Conservation (phyloP, 1,140 invertebrate species). For the Phortica variegata region DNA sequence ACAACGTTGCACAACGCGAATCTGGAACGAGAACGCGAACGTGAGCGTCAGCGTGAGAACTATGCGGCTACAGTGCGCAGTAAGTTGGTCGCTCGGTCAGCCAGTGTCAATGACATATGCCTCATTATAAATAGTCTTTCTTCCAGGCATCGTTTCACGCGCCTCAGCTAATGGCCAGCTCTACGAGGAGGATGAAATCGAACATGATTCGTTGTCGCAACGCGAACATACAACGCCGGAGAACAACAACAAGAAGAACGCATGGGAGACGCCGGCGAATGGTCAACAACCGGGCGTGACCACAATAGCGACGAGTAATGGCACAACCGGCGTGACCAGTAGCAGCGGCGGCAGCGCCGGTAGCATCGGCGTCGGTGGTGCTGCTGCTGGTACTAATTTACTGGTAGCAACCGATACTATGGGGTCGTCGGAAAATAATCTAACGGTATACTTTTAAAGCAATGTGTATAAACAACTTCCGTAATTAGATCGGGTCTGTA, state of each 20-base stretch:
- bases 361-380: not conserved
- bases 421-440: slow-evolving; percentile 55
- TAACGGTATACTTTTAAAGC: slow-evolving; percentile 51
- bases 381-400: slow-evolving; percentile 32
- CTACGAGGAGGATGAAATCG: slow-evolving; percentile 54
- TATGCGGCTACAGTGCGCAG: slow-evolving; percentile 56
- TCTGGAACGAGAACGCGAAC: slow-evolving; percentile 40
- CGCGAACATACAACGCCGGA: slow-evolving; percentile 27
- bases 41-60: slow-evolving; percentile 48
- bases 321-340: not conserved
- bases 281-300: slow-evolving; percentile 20
- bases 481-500: slow-evolving; percentile 22
- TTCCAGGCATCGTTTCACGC: slow-evolving; percentile 54
- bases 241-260: slow-evolving; percentile 43
- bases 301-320: slow-evolving; percentile 29
- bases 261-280: slow-evolving; percentile 11
- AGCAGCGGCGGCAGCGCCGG: too few relatives aligned
- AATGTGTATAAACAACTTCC: not conserved
- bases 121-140: slow-evolving; percentile 47
- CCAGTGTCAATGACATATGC: slow-evolving; percentile 29
- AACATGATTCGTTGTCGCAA: slow-evolving; percentile 47
- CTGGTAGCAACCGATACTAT: slow-evolving; percentile 45
- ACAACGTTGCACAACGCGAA: slow-evolving; percentile 34
- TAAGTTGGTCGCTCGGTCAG: slow-evolving; percentile 32
- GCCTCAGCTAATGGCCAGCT: slow-evolving; percentile 54